These are phyloP conservation scores for Leptinotarsa undecemlineata DNA, from an alignment of 1,140 invertebrate genomes.

Conservation along the genomic window DNA sequence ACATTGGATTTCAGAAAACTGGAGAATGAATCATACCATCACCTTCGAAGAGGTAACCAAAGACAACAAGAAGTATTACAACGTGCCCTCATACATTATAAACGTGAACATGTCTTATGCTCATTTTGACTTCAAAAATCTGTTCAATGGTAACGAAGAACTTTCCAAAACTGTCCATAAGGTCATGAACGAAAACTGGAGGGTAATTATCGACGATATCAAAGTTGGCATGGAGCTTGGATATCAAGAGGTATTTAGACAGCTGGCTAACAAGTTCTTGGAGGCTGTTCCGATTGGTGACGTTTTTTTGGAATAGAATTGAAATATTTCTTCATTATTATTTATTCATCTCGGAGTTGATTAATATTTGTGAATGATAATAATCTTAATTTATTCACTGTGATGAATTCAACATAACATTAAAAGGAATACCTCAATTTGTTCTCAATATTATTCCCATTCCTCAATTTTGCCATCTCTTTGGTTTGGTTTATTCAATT, in stretches of 20 bases:
- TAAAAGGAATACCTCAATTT: too few relatives aligned
- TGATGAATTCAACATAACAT: too few relatives aligned
- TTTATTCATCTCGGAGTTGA: too few relatives aligned
- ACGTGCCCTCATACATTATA: conserved; percentile 1
- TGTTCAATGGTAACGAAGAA: conserved; percentile 57
- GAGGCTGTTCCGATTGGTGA: conserved; percentile 27
- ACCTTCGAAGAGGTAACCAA: conserved; percentile 28
- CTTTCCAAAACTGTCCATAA: conserved; percentile 54
- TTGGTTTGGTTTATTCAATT: too few relatives aligned
- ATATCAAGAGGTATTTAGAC: conserved; percentile 21
- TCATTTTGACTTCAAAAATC: conserved; percentile 52
- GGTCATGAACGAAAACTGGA: conserved; percentile 58
- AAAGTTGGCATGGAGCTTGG: conserved; percentile 31
- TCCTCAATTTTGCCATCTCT: too few relatives aligned
- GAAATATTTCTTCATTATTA: too few relatives aligned
- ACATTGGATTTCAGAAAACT: too few relatives aligned
- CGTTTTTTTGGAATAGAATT: conserved; percentile 28
- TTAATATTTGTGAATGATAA: too few relatives aligned
- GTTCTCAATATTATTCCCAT: too few relatives aligned
- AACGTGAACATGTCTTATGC: background rate
- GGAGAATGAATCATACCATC: background rate
- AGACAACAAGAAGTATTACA: conserved; percentile 31
- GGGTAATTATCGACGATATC: conserved; percentile 52
- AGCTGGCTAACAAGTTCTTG: conserved; percentile 16
- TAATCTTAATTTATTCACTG: too few relatives aligned